Base-by-base conservation (phyloP, 2,113 vertebrate genomes). In the Trinectes maculatus region DNA sequence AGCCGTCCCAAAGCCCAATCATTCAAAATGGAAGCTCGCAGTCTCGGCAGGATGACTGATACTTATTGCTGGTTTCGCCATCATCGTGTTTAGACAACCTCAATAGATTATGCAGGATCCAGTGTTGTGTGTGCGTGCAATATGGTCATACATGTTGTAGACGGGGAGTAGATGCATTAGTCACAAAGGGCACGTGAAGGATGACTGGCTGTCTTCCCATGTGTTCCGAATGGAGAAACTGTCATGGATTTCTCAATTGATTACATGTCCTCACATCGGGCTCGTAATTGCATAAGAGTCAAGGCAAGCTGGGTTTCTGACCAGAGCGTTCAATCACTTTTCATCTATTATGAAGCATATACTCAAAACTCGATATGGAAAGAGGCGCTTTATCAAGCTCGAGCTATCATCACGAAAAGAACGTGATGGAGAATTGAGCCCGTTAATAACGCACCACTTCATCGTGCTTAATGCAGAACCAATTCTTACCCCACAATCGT, bases 181-280 rank as follows among this genome's bases (percentile, higher is more conserved):
- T 90, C 87, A 85, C 61, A 82, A 80, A 76, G 80, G 85, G 75
- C 72, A 69, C 9, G 64, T 91, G 83, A 91, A 71, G 82, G 85
- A 90, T 90, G 88, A 81, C 61, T 74, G 71, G 64, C 69, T 83
- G 85, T 86, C 85, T 77, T 21, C 55, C 62, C 54, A 36, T 79
- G 76, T 84, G 80, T 81, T 86, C 61, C 62, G 61, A 87, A 84
- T 77, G 77, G 73, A 77, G 48, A 21, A 80, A 71, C 80, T 87
- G 88, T 88, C 89, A 89, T 76, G 71, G 81, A 87, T 86, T 82
- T 79, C 80, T 77, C 82, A 85, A 88, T 88, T 89, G 89, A 91
- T 90, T 89, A 83, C 71, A 48, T 43, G 9, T 88, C 71, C 56
- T 75, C 66, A 58, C 77, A 69, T 88, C 69, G 11, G 42, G 57